phyloP scores from a whole-genome alignment of 2,888 invertebrate species.

The Synanthedon vespiformis region DNA sequence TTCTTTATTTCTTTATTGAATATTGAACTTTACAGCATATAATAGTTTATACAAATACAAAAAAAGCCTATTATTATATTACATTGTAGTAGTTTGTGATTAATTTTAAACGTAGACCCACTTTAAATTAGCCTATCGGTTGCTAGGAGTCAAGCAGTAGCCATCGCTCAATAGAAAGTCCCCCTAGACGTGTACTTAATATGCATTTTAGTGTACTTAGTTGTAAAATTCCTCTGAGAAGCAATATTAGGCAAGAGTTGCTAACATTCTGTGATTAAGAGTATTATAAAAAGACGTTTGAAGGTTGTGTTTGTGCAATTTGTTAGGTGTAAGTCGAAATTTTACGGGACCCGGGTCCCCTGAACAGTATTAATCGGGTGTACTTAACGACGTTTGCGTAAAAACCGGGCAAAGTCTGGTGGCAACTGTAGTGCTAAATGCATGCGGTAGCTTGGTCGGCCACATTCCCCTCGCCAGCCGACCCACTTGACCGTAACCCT shows the following conservation, averaged over 20 bases:
- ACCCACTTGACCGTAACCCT: conserved; percentile 38
- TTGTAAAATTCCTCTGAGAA: conserved; percentile 26
- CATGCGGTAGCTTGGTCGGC: conserved; percentile 62
- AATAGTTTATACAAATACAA: too few relatives aligned
- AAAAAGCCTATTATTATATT: too few relatives aligned
- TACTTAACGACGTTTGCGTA: background rate
- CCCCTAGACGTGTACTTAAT: conserved; percentile 6
- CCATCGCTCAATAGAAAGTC: too few relatives aligned
- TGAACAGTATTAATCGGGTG: background rate
- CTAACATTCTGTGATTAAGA: conserved; percentile 50
- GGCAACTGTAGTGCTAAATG: conserved; percentile 45
- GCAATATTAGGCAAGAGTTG: conserved; percentile 39
- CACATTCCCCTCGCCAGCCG: conserved; percentile 36
- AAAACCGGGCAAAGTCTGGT: conserved; percentile 29
- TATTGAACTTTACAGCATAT: too few relatives aligned
- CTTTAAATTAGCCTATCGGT: too few relatives aligned
- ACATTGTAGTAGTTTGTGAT: too few relatives aligned
- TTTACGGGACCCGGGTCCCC: conserved; percentile 26
- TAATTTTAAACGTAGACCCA: too few relatives aligned
- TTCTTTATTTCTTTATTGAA: too few relatives aligned
- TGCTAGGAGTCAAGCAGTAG: too few relatives aligned
- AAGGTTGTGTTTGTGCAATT: conserved; percentile 70
- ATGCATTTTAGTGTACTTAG: conserved; percentile 1
- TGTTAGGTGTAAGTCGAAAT: conserved; percentile 45
- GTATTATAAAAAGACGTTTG: conserved; percentile 58